phyloP scores from a whole-genome alignment of 2,888 invertebrate genomes.

The Rutpela maculata region DNA sequence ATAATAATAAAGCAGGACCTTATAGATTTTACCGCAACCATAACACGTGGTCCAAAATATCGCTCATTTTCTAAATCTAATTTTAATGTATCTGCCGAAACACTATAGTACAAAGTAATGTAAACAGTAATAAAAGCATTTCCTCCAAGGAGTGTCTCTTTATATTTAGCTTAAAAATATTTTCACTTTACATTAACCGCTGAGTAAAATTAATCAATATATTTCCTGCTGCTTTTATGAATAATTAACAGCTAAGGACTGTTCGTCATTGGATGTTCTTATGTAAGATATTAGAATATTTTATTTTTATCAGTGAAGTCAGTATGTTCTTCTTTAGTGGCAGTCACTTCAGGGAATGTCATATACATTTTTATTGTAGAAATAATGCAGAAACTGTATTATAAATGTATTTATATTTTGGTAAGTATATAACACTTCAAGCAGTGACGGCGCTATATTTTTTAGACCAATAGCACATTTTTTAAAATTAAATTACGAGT shows the following conservation, averaged over 20 bases:
- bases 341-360: too few species aligned
- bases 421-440: too few species aligned
- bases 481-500: too few species aligned
- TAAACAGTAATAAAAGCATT: conserved; percentile 31
- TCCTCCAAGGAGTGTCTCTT: conserved; percentile 28
- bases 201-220: conserved; percentile 21
- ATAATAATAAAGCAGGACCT: neutral
- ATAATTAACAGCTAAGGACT: conserved; percentile 12
- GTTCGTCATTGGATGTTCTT: neutral
- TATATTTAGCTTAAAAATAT: conserved; percentile 27
- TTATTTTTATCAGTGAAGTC: neutral
- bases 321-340: neutral
- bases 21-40: neutral
- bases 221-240: conserved; percentile 19
- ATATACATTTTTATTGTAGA: neutral
- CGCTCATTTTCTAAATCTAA: conserved; percentile 17
- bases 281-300: neutral
- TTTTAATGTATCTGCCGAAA: conserved; percentile 30
- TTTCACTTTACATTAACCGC: conserved; percentile 23
- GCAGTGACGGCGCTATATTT: too few species aligned
- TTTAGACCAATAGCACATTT: too few species aligned
- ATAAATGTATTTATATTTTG: too few species aligned
- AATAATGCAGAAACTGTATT: too few species aligned
- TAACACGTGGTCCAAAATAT: conserved; percentile 13
- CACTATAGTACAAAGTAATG: conserved; percentile 25